phyloP scores from a whole-genome alignment of 2,888 invertebrate genomes.

The Leucoma salicis region DNA sequence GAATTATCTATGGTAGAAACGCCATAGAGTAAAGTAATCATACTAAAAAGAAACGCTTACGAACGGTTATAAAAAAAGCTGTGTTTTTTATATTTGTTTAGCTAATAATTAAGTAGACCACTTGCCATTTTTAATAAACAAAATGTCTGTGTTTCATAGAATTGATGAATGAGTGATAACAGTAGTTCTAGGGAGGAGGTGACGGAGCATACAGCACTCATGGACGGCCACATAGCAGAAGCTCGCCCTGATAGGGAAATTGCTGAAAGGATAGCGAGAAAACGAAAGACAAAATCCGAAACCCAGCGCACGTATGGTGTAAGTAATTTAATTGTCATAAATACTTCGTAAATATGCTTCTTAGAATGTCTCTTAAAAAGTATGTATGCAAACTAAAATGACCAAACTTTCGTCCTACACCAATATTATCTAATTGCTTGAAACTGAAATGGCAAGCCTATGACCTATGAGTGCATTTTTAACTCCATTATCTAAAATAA shows the following conservation, averaged over 20 bases:
- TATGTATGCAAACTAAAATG: neutral
- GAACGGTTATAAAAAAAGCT: no score
- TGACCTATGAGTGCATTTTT: no score
- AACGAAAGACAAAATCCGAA: constrained; percentile 79
- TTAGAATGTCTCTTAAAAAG: neutral
- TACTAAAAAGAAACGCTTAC: no score
- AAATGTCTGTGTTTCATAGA: constrained; percentile 43
- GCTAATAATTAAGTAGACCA: neutral
- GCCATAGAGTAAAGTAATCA: no score
- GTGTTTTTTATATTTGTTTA: neutral
- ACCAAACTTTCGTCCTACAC: neutral
- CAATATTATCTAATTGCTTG: neutral
- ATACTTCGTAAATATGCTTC: neutral
- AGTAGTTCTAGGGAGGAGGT: constrained; percentile 82
- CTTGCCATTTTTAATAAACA: constrained; percentile 16
- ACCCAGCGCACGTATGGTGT: constrained; percentile 80
- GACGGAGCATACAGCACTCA: constrained; percentile 90
- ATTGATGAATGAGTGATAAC: constrained; percentile 68
- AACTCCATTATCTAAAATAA: no score
- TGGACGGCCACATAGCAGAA: constrained; percentile 92
- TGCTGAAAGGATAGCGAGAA: constrained; percentile 78
- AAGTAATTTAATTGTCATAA: constrained; percentile 33
- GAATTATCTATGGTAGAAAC: no score
- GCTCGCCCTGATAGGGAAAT: constrained; percentile 81
- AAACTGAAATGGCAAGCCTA: neutral